These are phyloP conservation scores for Dryas iulia DNA, from an alignment of 1,140 invertebrate species.

Conservation along the genomic window DNA sequence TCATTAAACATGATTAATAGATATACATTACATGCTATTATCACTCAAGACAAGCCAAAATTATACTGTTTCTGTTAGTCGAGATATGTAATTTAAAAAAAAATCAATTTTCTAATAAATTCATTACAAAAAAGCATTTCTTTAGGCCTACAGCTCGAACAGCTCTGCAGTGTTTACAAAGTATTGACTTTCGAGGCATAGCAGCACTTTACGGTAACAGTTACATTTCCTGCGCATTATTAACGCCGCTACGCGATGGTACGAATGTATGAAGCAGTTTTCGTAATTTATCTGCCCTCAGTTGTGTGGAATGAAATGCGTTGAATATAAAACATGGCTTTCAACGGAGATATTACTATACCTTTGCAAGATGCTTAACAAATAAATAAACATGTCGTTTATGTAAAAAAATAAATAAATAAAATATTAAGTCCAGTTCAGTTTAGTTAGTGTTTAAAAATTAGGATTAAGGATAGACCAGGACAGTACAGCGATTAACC, in stretches of 20 bases:
- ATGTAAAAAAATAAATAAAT: too few species aligned
- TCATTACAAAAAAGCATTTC: background rate
- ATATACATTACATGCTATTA: background rate
- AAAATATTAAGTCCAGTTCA: too few species aligned
- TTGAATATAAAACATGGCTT: too few species aligned
- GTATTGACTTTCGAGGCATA: conserved; percentile 1
- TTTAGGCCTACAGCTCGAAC: background rate
- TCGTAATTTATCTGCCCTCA: background rate
- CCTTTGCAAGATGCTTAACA: too few species aligned
- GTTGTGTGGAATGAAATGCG: too few species aligned
- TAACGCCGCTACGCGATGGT: conserved; percentile 1
- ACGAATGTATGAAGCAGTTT: background rate
- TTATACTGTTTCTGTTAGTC: background rate
- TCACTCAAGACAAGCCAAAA: background rate
- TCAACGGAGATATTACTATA: too few species aligned
- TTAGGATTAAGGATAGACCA: too few species aligned
- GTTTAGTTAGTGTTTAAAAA: too few species aligned
- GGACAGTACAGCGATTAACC: too few species aligned
- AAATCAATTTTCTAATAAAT: background rate
- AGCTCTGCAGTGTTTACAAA: background rate
- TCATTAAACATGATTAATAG: conserved; percentile 1
- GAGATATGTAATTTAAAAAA: too few species aligned
- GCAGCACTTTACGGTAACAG: background rate
- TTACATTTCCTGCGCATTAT: conserved; percentile 1
- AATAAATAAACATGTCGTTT: too few species aligned